These are phyloP conservation scores for Lasioglossum oenotherae DNA, from an alignment of 2,888 invertebrate genomes.

Conservation along the genomic window DNA sequence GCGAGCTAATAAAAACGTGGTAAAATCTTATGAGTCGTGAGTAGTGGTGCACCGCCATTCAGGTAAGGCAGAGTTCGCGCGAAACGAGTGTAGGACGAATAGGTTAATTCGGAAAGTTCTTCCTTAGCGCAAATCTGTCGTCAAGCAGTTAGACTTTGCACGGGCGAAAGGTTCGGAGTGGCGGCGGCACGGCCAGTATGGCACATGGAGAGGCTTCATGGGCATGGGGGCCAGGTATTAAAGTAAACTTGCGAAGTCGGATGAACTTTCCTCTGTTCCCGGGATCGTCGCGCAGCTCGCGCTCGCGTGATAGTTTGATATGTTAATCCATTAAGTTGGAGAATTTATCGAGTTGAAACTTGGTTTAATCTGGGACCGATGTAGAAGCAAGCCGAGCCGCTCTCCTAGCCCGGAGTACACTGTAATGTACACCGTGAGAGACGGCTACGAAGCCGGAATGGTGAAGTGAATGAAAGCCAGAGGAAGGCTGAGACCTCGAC, in stretches of 20 bases:
- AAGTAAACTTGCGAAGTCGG: constrained; percentile 51
- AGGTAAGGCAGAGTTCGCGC: not conserved
- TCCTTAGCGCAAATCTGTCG: constrained; percentile 4
- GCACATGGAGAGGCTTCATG: not conserved
- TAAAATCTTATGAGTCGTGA: no score
- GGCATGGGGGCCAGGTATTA: constrained; percentile 31
- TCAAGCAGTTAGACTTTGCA: not conserved
- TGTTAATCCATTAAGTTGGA: constrained; percentile 73
- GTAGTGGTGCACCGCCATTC: not conserved
- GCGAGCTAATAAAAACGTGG: no score
- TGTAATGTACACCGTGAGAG: constrained; percentile 63
- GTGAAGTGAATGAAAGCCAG: constrained; percentile 21
- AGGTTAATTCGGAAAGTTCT: not conserved
- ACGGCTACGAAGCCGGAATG: constrained; percentile 29
- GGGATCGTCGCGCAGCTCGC: constrained; percentile 53
- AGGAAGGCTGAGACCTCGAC: constrained; percentile 25
- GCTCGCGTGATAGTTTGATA: constrained; percentile 69
- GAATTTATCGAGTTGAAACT: constrained; percentile 74
- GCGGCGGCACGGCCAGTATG: not conserved
- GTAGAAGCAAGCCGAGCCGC: constrained; percentile 58
- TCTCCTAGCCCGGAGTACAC: constrained; percentile 29
- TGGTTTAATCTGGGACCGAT: constrained; percentile 71
- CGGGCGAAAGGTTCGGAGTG: not conserved
- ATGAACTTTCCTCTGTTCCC: constrained; percentile 46
- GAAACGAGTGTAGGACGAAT: not conserved